Conservation (phyloP, 2,113 vertebrate species). For the Platichthys flesus region DNA sequence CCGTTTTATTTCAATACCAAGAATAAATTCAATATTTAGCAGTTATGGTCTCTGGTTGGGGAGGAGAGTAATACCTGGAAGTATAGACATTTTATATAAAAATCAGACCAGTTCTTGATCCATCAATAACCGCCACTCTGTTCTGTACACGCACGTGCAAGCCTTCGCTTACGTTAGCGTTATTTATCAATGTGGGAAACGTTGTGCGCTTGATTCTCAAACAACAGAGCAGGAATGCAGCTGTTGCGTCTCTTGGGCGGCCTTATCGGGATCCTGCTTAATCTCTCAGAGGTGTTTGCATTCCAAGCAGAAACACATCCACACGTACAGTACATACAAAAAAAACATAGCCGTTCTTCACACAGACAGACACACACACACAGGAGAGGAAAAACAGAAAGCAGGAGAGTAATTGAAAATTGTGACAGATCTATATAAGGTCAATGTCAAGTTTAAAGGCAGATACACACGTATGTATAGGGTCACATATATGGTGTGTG, state of each 20-base stretch:
- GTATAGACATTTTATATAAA: background rate
- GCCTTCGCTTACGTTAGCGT: slow-evolving; percentile 22
- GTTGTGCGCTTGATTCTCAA: slow-evolving; percentile 69
- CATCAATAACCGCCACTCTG: background rate
- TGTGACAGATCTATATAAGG: slow-evolving; percentile 6
- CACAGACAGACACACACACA: background rate
- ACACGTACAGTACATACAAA: slow-evolving; percentile 24
- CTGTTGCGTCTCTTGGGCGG: slow-evolving; percentile 50
- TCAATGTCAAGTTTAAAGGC: background rate
- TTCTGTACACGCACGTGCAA: background rate
- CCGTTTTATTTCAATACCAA: too few species aligned
- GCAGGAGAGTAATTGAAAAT: background rate
- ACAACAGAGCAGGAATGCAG: slow-evolving; percentile 66
- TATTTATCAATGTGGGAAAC: slow-evolving; percentile 83
- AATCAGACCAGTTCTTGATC: background rate
- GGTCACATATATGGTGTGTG: background rate
- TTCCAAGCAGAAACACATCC: slow-evolving; percentile 55
- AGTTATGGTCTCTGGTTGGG: too few species aligned
- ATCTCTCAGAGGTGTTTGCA: slow-evolving; percentile 69
- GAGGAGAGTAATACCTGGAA: background rate
- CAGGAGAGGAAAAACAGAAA: background rate
- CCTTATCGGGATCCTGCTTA: slow-evolving; percentile 69
- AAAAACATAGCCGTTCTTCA: slow-evolving; percentile 5
- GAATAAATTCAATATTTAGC: too few species aligned
- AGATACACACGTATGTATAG: background rate